Base-by-base conservation (phyloP, 2,888 invertebrate genomes). In the Hyposoter dolosus region DNA sequence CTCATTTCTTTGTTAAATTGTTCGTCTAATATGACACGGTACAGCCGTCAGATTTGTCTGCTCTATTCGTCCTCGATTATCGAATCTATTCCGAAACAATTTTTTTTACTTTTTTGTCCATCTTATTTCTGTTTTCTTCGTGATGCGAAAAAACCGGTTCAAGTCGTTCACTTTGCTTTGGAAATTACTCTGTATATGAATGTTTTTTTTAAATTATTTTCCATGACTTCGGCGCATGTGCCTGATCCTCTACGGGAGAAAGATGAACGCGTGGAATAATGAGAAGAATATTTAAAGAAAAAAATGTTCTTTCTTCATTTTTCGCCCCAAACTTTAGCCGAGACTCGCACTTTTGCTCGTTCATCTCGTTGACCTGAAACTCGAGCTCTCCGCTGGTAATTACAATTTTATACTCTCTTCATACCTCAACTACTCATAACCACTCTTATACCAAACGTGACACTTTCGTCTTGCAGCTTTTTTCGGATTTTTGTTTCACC, bases 381-480 rank as follows among this genome's bases (percentile, higher is more conserved):
- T 88, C 88, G 76, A 91, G 90, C 87, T 87, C 87, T 85, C 78
- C 85, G 75, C 88, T 86, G 74, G 88, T 87, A 88, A 86, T 89
- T 87, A 88, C 89, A 88, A 90, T 90, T 91, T 93, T 94, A 93
- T 92, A 94, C 93, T 93, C 93, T 93, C 93, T 94, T 92, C 91
- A 93, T 92, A 89, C 90, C 91, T 93, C 92, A 93, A 93, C 93
- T 93, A 93, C 89, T 92, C 92, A 90, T 93, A 93, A 92, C 91
- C 90, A 88, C 88, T 90, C 85, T 88, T 87, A 86, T 72, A 65
- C 85, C 85, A 82, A 83, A 85, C 76, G 76, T 75, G 82, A 75
- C 79, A 82, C 79, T 75, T 76, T 75, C 47, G 79, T 47, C 71
- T 85, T 23, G 19, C 78, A 82, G 45, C 56, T 66, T 50, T 50